Evolutionary conservation across 2,113 vertebrate genomes (phyloP), one percentile per base, ranked within the genome.

Genomic region (Gavia stellata): DNA sequence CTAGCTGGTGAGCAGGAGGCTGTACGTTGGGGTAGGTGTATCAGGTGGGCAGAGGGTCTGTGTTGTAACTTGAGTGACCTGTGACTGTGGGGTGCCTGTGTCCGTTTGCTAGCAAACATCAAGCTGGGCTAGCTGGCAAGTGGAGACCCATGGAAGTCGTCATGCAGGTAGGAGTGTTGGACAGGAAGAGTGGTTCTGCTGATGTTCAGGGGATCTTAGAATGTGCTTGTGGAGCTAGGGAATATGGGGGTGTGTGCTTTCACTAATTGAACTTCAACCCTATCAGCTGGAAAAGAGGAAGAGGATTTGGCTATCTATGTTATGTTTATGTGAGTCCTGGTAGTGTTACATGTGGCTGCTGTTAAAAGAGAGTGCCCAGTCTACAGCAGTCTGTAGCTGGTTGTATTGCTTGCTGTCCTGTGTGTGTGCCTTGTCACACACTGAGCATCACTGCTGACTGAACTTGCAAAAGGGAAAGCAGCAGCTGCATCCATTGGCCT

Each of bases 21-120:
- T 3, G 3, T 42, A 14, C 6, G 15, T 3, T 81, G 12, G 34
- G 2, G 3, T 52, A n/a, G 4, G 11, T 47, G 6, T 59, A 17
- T 66, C 52, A 59, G 12, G 8, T 47, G 44, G 44, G 14, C 38
- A 53, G 44, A 38, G 14, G 17, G 4, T 55, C 40, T 49, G 20
- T 36, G 14, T 17, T 61, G 34, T 66, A 13, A 25, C 20, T 23
- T 2, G 9, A 14, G 4, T 36, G 72, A 68, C 10, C 25, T 59
- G 19, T 44, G 49, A 23, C 25, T 44, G 10, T 14, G 23, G 15
- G 17, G 9, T 44, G 17, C 11, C 31, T 26, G 10, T 34, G 15
- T 24, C 40, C 68, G 8, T 68, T 23, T 65, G 6, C 16, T 59
- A 34, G 7, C 23, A 86, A 40, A 36, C 5, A 40, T 44, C 47